These are phyloP conservation scores for Loxodonta africana DNA, from an alignment of 2,113 vertebrate species.

Conservation along the genomic window DNA sequence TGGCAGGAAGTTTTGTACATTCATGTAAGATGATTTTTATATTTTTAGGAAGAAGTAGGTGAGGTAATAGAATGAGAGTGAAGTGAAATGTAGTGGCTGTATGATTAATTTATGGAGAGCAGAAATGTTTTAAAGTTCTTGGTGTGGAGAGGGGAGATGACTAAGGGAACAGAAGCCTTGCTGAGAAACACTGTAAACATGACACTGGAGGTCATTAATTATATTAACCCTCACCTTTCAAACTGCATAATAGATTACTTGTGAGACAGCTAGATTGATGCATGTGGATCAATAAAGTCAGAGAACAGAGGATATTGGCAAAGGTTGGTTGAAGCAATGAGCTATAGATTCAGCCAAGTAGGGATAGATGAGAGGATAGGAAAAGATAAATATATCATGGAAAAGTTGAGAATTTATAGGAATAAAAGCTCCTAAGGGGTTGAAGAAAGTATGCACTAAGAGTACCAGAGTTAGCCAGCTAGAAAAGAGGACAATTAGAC, in stretches of 20 bases:
- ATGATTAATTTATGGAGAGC: background rate
- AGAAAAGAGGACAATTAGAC: background rate
- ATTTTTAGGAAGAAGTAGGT: background rate
- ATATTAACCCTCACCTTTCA: background rate
- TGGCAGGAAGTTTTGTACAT: background rate
- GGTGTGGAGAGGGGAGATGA: background rate
- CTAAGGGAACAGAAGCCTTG: background rate
- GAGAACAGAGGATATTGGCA: background rate
- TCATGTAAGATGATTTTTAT: background rate
- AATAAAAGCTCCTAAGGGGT: no score
- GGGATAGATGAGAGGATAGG: background rate
- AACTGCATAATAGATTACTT: background rate
- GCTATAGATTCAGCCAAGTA: background rate
- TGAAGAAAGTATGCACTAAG: background rate
- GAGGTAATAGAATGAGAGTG: background rate
- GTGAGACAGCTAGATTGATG: background rate
- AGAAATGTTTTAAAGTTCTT: background rate
- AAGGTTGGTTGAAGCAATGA: background rate
- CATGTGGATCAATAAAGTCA: background rate
- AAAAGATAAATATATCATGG: background rate
- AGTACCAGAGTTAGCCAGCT: background rate
- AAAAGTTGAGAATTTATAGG: background rate
- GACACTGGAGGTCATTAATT: background rate
- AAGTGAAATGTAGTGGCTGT: background rate
- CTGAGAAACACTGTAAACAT: background rate